Evolutionary conservation across 2,888 invertebrate genomes (phyloP).

Genomic region (Calameuta pallipes): DNA sequence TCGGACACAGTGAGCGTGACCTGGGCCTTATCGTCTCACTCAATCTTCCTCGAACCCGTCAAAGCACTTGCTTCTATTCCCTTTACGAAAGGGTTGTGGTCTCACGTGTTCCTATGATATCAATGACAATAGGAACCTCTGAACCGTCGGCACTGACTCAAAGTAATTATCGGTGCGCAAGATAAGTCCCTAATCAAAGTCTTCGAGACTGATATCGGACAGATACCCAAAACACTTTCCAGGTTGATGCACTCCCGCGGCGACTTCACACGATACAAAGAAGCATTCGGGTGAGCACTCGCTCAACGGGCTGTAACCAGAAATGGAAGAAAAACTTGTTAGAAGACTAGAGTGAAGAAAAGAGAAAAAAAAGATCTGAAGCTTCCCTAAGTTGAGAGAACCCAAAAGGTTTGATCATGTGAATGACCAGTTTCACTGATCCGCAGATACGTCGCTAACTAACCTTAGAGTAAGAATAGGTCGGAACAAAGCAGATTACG

Average conservation of each 20-base stretch:
- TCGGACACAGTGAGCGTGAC: background rate
- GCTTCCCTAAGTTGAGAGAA: background rate
- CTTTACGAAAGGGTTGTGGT: background rate
- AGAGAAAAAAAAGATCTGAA: background rate
- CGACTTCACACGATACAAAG: background rate
- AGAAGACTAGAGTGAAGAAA: background rate
- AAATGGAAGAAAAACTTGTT: background rate
- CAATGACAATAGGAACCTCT: background rate
- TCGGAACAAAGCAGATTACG: background rate
- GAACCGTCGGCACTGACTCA: constrained; percentile 28
- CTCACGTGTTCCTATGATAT: background rate
- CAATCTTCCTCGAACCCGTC: background rate
- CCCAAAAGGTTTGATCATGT: background rate
- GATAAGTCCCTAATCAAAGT: constrained; percentile 19
- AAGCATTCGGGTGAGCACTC: background rate
- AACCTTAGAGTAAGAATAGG: background rate
- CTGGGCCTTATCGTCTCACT: background rate
- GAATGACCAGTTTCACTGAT: background rate
- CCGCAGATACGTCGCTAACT: background rate
- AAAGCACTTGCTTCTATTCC: background rate
- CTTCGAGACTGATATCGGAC: background rate
- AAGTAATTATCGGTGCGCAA: constrained; percentile 53
- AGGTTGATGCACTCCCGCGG: background rate
- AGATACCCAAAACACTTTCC: background rate
- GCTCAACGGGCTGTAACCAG: background rate